These are phyloP conservation scores for Urocynchramus pylzowi DNA, from an alignment of 2,113 vertebrate species.

Conservation along the genomic window DNA sequence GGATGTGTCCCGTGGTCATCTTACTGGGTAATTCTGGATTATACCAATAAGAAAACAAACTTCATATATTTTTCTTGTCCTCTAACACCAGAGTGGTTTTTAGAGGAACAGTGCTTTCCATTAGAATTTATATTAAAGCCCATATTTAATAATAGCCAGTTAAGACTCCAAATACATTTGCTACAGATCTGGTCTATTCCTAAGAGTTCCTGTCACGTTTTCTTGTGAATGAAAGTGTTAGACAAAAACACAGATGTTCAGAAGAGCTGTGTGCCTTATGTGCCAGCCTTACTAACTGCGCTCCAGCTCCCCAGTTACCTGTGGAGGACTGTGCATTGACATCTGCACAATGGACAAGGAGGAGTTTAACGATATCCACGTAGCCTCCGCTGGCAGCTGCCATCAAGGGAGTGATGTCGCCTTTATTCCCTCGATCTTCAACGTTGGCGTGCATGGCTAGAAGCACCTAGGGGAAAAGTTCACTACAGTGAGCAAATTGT, in stretches of 20 bases:
- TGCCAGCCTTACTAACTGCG: background rate
- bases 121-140: background rate
- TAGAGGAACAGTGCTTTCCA: background rate
- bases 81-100: background rate
- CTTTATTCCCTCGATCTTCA: constrained; percentile 96
- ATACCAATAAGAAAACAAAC: background rate
- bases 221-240: background rate
- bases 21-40: background rate
- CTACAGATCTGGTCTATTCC: background rate
- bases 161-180: background rate
- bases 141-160: background rate
- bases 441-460: constrained; percentile 98
- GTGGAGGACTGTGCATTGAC: constrained; percentile 97
- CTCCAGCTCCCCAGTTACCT: constrained; percentile 74
- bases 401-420: constrained; percentile 98
- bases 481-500: background rate
- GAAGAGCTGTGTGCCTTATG: background rate
- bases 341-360: constrained; percentile 94
- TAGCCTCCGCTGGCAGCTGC: constrained; percentile 97
- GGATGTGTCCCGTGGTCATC: background rate
- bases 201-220: background rate
- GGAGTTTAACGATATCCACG: constrained; percentile 95
- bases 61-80: background rate
- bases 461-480: constrained; percentile 78
- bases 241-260: background rate